phyloP scores from a whole-genome alignment of 2,888 invertebrate genomes.

The Buathra laborator region DNA sequence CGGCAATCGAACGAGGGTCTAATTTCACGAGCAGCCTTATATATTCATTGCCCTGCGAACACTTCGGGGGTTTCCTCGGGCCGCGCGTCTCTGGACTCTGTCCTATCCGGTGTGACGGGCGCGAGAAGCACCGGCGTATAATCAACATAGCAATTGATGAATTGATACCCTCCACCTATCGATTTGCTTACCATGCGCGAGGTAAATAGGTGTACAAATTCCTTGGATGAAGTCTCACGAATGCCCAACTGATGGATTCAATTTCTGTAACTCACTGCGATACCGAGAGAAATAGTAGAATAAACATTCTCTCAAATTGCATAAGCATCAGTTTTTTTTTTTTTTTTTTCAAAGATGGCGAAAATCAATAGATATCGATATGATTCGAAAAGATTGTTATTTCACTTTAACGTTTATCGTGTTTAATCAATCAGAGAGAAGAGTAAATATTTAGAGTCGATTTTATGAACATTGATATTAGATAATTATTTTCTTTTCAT shows the following conservation, averaged over 20 bases:
- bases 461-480: too few relatives aligned
- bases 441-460: too few relatives aligned
- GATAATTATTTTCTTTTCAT: too few relatives aligned
- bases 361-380: not conserved
- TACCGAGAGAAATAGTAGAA: not conserved
- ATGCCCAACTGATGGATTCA: not conserved
- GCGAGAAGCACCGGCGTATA: slow-evolving; percentile 8
- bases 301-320: not conserved
- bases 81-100: not conserved
- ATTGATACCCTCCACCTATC: not conserved
- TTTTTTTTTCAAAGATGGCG: too few relatives aligned
- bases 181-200: not conserved
- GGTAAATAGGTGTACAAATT: not conserved
- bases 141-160: slow-evolving; percentile 16
- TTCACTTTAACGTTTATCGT: not conserved
- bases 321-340: not conserved
- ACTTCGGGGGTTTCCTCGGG: slow-evolving; percentile 44
- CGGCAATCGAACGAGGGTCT: slow-evolving; percentile 4
- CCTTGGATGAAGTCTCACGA: slow-evolving; percentile 17
- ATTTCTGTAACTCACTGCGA: not conserved
- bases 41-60: slow-evolving; percentile 18
- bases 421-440: too few relatives aligned
- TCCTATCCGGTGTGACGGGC: slow-evolving; percentile 11
- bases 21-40: slow-evolving; percentile 43
- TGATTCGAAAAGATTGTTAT: not conserved